A percentile compares a stretch with the other conserved stretches of the same genome.
phyloP scores from a whole-genome alignment of 2,113 vertebrate species.

The Rhabdomys dilectus region DNA sequence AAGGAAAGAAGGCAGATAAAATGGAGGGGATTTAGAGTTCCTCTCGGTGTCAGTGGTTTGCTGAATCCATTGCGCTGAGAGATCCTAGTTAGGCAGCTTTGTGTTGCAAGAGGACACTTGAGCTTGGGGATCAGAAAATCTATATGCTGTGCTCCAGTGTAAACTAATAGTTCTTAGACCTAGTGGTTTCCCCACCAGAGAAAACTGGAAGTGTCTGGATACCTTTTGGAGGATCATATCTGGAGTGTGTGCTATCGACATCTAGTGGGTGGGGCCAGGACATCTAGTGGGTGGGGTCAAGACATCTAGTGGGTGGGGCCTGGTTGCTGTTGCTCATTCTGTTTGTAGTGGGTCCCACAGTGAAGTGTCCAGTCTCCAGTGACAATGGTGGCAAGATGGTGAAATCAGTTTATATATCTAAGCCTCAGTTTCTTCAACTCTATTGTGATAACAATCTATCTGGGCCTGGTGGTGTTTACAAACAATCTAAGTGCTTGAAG shows the following conservation, averaged over 20 bases:
- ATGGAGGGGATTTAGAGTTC: not conserved
- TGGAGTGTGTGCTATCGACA: not conserved
- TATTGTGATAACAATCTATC: not conserved
- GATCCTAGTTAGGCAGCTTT: not conserved
- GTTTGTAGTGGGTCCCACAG: too few relatives aligned
- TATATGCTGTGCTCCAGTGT: not conserved
- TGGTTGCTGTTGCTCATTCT: not conserved
- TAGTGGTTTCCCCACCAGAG: not conserved
- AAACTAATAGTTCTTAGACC: not conserved
- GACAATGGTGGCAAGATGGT: not conserved
- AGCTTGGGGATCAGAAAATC: not conserved
- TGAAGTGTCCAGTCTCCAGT: not conserved
- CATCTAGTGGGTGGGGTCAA: too few relatives aligned
- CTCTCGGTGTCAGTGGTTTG: not conserved
- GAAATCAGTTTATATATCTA: not conserved
- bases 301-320: too few relatives aligned
- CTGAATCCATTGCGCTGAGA: not conserved
- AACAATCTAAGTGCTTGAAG: not conserved
- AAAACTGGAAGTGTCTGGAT: not conserved
- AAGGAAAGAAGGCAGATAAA: not conserved
- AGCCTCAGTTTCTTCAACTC: not conserved
- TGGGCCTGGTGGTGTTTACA: not conserved
- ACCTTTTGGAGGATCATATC: not conserved
- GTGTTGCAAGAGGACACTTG: not conserved
- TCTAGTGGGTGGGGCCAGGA: not conserved